A percentile compares a stretch with the other conserved stretches of the same genome.
Evolutionary conservation across 37 sponge, comb jelly and placozoan genomes (phyloP).

Genomic region (Halisarca cf. caerulea): DNA sequence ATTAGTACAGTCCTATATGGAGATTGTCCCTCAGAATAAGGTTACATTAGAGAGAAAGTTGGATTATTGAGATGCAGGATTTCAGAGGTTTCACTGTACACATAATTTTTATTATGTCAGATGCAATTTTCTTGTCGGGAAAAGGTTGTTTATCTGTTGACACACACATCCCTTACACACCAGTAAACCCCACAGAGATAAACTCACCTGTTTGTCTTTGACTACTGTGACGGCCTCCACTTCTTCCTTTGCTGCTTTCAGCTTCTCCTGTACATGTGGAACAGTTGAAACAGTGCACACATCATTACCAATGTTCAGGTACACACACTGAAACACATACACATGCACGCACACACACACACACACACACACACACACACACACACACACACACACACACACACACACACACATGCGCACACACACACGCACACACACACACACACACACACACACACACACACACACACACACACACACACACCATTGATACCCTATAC

Average conservation of each 20-base stretch:
- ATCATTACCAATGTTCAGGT: not conserved
- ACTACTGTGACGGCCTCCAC: not conserved
- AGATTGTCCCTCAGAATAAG: no score
- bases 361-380: not conserved
- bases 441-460: conserved; percentile 19
- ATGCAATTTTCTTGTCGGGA: no score
- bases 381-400: not conserved
- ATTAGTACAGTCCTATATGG: no score
- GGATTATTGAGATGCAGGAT: no score
- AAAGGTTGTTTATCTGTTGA: no score
- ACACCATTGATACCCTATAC: not conserved
- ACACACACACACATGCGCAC: not conserved
- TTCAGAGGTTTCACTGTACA: no score
- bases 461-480: conserved; percentile 29
- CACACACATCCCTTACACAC: no score
- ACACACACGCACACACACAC: conserved; percentile 5
- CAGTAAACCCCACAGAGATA: no score
- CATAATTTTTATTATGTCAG: no score
- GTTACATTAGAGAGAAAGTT: no score
- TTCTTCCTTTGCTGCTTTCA: not conserved
- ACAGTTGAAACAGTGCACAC: not conserved
- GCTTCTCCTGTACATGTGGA: not conserved
- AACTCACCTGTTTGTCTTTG: no score
- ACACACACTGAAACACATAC: not conserved
- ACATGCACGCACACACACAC: not conserved